Evolutionary conservation across 2,797 vertebrate genomes (phyloP).

Genomic region (Anabacerthia variegaticeps): DNA sequence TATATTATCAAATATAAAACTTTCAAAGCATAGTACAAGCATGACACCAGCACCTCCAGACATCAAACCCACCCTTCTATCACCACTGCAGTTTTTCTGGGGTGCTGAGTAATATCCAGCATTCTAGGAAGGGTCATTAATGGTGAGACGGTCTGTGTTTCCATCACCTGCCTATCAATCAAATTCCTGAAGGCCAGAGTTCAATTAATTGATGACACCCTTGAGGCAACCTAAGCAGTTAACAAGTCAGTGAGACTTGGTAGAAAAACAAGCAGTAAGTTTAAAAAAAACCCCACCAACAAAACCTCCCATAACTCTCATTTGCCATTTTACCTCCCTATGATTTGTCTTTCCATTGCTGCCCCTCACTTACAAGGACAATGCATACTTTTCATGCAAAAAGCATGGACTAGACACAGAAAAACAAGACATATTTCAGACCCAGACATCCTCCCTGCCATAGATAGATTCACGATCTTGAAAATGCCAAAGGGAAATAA

Average conservation of each 20-base stretch:
- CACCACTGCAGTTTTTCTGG: constrained; percentile 69
- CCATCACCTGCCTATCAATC: constrained; percentile 80
- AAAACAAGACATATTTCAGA: constrained; percentile 38
- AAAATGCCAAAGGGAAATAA: not conserved
- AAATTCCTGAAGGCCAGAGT: constrained; percentile 74
- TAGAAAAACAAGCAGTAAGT: constrained; percentile 73
- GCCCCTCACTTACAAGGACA: not conserved
- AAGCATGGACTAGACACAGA: not conserved
- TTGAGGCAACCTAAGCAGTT: constrained; percentile 75
- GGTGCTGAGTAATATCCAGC: constrained; percentile 54
- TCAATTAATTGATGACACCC: constrained; percentile 82
- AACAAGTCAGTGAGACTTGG: constrained; percentile 75
- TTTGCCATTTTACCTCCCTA: constrained; percentile 45
- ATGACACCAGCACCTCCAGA: constrained; percentile 42
- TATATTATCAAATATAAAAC: constrained; percentile 6
- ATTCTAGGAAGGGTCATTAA: constrained; percentile 71
- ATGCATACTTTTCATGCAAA: constrained; percentile 36
- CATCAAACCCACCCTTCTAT: constrained; percentile 64
- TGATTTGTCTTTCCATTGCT: constrained; percentile 40
- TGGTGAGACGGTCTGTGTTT: constrained; percentile 65
- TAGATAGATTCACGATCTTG: not conserved
- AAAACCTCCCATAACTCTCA: constrained; percentile 60
- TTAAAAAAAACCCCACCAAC: constrained; percentile 2
- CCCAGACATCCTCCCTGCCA: not conserved
- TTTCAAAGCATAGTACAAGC: constrained; percentile 53